Evolutionary conservation across 2,797 vertebrate species (phyloP), one percentile per base, ranked within the genome.

Genomic region (Typhlichthys eigenmanni): DNA sequence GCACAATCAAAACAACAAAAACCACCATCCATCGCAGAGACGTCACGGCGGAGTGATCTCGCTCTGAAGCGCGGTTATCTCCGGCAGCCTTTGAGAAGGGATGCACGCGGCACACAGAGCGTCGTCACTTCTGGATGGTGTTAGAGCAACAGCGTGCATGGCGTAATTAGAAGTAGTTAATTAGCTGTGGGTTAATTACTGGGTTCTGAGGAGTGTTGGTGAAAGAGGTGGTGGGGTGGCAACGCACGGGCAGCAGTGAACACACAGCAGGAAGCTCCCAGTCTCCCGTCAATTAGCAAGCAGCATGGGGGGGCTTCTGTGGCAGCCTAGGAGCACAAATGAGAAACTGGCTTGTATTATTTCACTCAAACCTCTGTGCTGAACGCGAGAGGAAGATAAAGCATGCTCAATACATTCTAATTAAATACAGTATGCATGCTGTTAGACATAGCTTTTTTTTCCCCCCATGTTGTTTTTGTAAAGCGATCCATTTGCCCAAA

Each of bases 141-240:
- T 90, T 93, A 96, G 93, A 91, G 91, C 93, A 96, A 95, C 94
- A 93, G 93, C 90, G 77, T 80, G 87, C 90, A 29, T 87, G 89
- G 93, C 95, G 95, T 97, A 96, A 98, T 97, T 96, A 97, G 93
- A 95, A 95, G 95, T 95, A 95, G 95, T 97, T 97, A 96, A 98
- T 98, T 98, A 98, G 95, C 94, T 93, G 92, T 90, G 93, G 95
- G 96, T 98, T 98, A 99, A 98, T 99, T 98, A 98, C 93, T 93
- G 90, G 77, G 92, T 92, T 95, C 91, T 93, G 83, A 81, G 75
- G 83, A 88, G 87, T 75, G 77, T 83, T 88, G 85, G 85, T 74
- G 82, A 83, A 87, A 86, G 88, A 86, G 84, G 81, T 89, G 86
- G 80, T 83, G 81, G 87, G 90, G 87, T 90, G 90, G 90, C 75